These are phyloP conservation scores for Garra rufa DNA, from an alignment of 2,113 vertebrate genomes.

Conservation along the genomic window DNA sequence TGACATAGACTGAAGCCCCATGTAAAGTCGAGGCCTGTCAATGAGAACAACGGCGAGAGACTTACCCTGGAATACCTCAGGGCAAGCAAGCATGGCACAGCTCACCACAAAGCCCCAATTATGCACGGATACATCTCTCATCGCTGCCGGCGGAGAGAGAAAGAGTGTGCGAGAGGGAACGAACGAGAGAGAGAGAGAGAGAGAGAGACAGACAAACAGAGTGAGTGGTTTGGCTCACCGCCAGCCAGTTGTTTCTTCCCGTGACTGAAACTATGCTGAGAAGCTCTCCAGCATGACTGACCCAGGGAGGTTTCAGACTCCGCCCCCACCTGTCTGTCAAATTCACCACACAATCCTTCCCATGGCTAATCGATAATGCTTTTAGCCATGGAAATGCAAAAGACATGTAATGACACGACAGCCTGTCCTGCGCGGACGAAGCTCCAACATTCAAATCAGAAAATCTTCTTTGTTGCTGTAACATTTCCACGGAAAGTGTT, in stretches of 20 bases:
- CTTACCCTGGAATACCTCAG: constrained; percentile 25
- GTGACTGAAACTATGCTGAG: constrained; percentile 46
- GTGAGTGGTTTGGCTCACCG: constrained; percentile 33
- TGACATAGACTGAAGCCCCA: neutral
- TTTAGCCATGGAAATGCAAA: neutral
- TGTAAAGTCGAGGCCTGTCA: constrained; percentile 27
- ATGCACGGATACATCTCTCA: constrained; percentile 43
- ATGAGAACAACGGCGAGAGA: constrained; percentile 5
- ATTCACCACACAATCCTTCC: constrained; percentile 23
- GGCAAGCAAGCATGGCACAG: constrained; percentile 41
- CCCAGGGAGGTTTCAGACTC: constrained; percentile 4
- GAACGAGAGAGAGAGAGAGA: neutral
- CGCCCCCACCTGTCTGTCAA: constrained; percentile 35
- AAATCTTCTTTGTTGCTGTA: too few relatives aligned
- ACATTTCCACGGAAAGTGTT: too few relatives aligned
- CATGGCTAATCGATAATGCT: neutral
- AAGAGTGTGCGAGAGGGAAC: neutral
- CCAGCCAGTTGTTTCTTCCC: constrained; percentile 42
- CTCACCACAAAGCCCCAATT: constrained; percentile 46
- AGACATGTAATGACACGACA: neutral
- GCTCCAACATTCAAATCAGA: too few relatives aligned
- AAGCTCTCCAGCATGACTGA: constrained; percentile 4
- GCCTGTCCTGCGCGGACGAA: neutral
- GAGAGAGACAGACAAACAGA: constrained; percentile 26
- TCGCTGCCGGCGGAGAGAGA: constrained; percentile 37